These are phyloP conservation scores for Notoglanidium macrostoma DNA, from an alignment of 2,797 vertebrate genomes.

Conservation along the genomic window DNA sequence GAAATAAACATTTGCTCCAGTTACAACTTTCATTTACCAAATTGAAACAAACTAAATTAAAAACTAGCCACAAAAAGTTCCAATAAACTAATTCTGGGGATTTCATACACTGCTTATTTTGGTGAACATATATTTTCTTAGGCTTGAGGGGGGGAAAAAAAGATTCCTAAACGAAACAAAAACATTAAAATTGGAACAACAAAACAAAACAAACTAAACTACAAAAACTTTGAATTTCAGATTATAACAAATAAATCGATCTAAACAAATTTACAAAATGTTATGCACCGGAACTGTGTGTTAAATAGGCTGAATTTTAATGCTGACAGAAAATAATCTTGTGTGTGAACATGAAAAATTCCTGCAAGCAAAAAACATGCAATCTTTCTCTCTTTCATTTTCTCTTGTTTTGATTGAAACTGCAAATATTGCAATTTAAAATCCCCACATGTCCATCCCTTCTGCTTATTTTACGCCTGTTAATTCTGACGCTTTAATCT, in stretches of 20 bases:
- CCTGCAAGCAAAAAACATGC: background rate
- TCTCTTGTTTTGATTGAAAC: background rate
- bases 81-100: background rate
- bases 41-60: background rate
- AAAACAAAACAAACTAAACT: background rate
- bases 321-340: background rate
- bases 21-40: background rate
- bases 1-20: background rate
- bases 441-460: background rate
- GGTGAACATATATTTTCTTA: background rate
- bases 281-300: background rate
- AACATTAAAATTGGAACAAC: background rate
- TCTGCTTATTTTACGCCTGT: background rate
- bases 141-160: background rate
- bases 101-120: background rate
- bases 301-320: background rate
- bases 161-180: background rate
- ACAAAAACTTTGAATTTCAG: background rate
- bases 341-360: background rate
- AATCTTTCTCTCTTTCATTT: background rate
- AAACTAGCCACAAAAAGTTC: background rate
- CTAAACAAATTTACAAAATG: background rate
- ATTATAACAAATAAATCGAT: background rate
- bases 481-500: constrained; percentile 4
- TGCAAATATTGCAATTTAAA: background rate